Evolutionary conservation across 2,888 invertebrate genomes (phyloP).

Genomic region (Ischnura elegans): DNA sequence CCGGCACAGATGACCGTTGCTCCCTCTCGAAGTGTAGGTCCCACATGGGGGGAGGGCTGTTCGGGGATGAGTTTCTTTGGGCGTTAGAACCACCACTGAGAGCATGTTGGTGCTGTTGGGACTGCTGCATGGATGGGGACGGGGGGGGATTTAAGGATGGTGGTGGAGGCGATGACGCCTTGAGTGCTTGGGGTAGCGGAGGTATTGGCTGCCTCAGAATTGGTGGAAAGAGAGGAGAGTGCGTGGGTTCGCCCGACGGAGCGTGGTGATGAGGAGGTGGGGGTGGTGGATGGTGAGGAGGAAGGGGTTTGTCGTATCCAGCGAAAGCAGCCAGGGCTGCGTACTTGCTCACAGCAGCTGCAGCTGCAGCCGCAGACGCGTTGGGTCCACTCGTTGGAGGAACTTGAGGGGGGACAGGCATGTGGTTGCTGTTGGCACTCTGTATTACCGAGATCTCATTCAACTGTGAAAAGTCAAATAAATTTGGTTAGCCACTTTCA

Average conservation of each 20-base stretch:
- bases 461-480: conserved; percentile 81
- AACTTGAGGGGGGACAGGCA: conserved; percentile 79
- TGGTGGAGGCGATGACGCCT: conserved; percentile 71
- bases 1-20: conserved; percentile 75
- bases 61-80: conserved; percentile 78
- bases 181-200: conserved; percentile 64
- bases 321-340: conserved; percentile 57
- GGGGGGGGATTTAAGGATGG: conserved; percentile 72
- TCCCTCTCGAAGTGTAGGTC: conserved; percentile 82
- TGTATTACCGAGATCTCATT: conserved; percentile 90
- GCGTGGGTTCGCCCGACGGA: conserved; percentile 47
- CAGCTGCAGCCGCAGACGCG: conserved; percentile 79
- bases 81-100: conserved; percentile 75
- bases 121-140: conserved; percentile 71
- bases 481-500: not conserved
- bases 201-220: conserved; percentile 57
- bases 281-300: conserved; percentile 61
- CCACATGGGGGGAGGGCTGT: conserved; percentile 77
- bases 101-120: conserved; percentile 77
- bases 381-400: conserved; percentile 80
- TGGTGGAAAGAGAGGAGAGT: conserved; percentile 68
- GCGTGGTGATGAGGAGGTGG: conserved; percentile 43
- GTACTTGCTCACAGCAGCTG: conserved; percentile 69
- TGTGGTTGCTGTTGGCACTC: conserved; percentile 80
- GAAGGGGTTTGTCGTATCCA: conserved; percentile 65